Base-by-base conservation (phyloP, 2,113 vertebrate genomes). In the Orcinus orca region DNA sequence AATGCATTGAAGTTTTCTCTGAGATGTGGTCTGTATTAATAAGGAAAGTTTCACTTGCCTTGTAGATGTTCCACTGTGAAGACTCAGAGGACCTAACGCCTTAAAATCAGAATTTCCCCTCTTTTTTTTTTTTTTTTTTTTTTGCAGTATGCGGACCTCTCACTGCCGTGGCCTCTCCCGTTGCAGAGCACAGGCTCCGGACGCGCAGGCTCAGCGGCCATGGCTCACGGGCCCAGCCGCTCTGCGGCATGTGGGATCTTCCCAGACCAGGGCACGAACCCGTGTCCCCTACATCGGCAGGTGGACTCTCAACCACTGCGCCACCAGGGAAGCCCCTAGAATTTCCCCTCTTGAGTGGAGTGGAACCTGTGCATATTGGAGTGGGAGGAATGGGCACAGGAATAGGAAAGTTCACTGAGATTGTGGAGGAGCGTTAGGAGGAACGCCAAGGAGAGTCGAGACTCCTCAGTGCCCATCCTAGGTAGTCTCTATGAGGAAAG, bases 71-170 rank as follows among this genome's bases (percentile, higher is more conserved):
- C 23, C 36, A 62, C 31, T 53, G 44, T 89, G 58, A 83, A 93
- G 38, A 33, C 12, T 21, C 25, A 47, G 29, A 79, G 53, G 8
- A 55, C 33, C 36, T 74, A 80, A 90, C 67, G 25, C n/a, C 68
- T 81, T 41, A 44, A 76, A 76, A 83, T 84, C 23, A 90, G 55
- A 88, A 79, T 58, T 79, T 68, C 23, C n/a, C 36, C 14, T 94
- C 18, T 41, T 81, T 13, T 47, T 47, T 47, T 12, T 12, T 47
- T 47, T 44, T 44, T 44, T 47, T 12, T 47, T 47, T 47, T 47
- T 47, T 47, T 13, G 0, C 2, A 0, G 47, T 47, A 47, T 11
- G 0, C 47, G 11, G 47, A 2, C 47, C 47, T 47, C 47, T 47
- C 47, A 13, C 47, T 47, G 47, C 0, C 0, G 44, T 47, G 44